phyloP scores from a whole-genome alignment of 1,140 invertebrate species.

The Aphelenchoides avenae region DNA sequence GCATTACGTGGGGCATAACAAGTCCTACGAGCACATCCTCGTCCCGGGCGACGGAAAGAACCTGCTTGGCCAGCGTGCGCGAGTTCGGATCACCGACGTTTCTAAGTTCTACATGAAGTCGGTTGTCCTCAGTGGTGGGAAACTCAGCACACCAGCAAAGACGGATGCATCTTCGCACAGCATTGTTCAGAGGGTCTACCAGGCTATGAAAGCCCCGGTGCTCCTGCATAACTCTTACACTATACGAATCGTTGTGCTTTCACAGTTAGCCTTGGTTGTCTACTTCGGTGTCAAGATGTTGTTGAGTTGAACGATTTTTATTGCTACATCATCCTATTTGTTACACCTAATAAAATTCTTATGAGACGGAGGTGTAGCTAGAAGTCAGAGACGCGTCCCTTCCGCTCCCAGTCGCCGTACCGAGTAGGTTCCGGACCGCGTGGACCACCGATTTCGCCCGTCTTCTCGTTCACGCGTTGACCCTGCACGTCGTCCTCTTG shows the following conservation, averaged over 20 bases:
- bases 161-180: too few species aligned
- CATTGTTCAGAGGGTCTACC: too few species aligned
- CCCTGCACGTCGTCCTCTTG: conserved; percentile 21
- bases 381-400: conserved; percentile 93
- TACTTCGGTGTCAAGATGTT: too few species aligned
- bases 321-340: too few species aligned
- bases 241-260: too few species aligned
- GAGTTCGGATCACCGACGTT: conserved; percentile 46
- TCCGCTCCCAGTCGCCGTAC: conserved; percentile 98
- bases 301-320: too few species aligned
- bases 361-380: too few species aligned
- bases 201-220: too few species aligned
- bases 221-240: too few species aligned
- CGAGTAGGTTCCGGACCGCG: conserved; percentile 93
- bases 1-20: conserved; percentile 89
- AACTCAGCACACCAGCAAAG: background rate
- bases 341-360: too few species aligned
- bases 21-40: conserved; percentile 79
- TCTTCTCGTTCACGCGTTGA: conserved; percentile 71
- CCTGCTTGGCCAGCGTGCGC: conserved; percentile 34
- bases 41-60: conserved; percentile 26
- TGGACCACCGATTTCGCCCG: conserved; percentile 89
- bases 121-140: conserved; percentile 3
- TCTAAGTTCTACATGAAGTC: conserved; percentile 53
- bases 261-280: too few species aligned